phyloP scores from a whole-genome alignment of 2,113 vertebrate genomes.

The Solea solea region DNA sequence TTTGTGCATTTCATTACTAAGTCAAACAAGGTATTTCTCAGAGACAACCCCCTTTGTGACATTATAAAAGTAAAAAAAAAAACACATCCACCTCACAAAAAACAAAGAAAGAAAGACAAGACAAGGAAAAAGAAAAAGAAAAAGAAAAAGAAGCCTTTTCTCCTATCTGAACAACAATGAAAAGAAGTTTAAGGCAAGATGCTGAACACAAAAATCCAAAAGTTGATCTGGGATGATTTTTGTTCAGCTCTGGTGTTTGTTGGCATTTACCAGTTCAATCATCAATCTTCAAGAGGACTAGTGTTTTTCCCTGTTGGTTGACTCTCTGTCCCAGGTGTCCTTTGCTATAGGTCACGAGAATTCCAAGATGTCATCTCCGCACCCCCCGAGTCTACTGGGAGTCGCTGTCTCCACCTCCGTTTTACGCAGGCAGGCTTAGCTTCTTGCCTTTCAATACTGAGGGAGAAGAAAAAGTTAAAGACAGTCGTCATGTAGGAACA shows the following conservation, averaged over 20 bases:
- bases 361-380: slow-evolving; percentile 81
- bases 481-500: neutral
- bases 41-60: slow-evolving; percentile 54
- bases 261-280: slow-evolving; percentile 77
- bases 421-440: slow-evolving; percentile 98
- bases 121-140: slow-evolving; percentile 84
- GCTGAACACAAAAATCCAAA: slow-evolving; percentile 92
- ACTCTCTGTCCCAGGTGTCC: slow-evolving; percentile 89
- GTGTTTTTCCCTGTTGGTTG: slow-evolving; percentile 80
- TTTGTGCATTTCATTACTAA: slow-evolving; percentile 71
- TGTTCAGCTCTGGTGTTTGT: slow-evolving; percentile 83
- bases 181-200: slow-evolving; percentile 94
- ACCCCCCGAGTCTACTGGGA: slow-evolving; percentile 87
- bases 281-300: slow-evolving; percentile 78
- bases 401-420: slow-evolving; percentile 79
- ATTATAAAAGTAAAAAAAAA: slow-evolving; percentile 67
- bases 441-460: slow-evolving; percentile 99
- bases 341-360: slow-evolving; percentile 76
- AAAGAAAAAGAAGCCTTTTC: slow-evolving; percentile 85
- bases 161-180: slow-evolving; percentile 94
- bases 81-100: slow-evolving; percentile 85
- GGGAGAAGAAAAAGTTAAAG: slow-evolving; percentile 1
- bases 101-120: slow-evolving; percentile 65
- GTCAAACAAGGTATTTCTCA: slow-evolving; percentile 62
- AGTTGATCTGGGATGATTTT: slow-evolving; percentile 69